Percentiles rank a stretch among this genome's conserved stretches.
Evolutionary conservation across 2,888 invertebrate species (phyloP).

Genomic region (Polylopha cassiicola): DNA sequence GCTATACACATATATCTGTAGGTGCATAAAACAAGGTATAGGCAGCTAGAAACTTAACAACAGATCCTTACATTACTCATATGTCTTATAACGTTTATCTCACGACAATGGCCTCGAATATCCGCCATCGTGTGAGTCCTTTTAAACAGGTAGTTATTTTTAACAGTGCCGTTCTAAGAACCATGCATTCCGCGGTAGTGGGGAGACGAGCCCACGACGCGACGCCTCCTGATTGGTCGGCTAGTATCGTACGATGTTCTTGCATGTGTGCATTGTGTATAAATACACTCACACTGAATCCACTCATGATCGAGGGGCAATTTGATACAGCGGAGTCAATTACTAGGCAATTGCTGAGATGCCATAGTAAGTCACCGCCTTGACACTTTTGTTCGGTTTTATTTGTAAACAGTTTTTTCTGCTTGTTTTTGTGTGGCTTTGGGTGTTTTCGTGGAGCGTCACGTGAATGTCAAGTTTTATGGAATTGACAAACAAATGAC

Average conservation of each 20-base stretch:
- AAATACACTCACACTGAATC: slow-evolving; percentile 50
- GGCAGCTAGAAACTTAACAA: too few species aligned
- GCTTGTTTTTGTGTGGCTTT: too few species aligned
- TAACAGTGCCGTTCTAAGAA: slow-evolving; percentile 68
- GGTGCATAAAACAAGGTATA: too few species aligned
- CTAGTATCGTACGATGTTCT: slow-evolving; percentile 67
- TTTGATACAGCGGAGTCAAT: slow-evolving; percentile 53
- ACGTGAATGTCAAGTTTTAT: too few species aligned
- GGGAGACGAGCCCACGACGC: slow-evolving; percentile 74
- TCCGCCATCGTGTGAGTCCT: slow-evolving; percentile 45
- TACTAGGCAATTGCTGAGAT: slow-evolving; percentile 63
- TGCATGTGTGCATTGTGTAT: slow-evolving; percentile 48
- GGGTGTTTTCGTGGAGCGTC: too few species aligned
- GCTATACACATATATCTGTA: too few species aligned
- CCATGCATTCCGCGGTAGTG: slow-evolving; percentile 65
- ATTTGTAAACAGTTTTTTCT: slow-evolving; percentile 11
- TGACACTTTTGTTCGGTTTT: slow-evolving; percentile 35
- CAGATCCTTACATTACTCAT: too few species aligned
- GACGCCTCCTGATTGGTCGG: slow-evolving; percentile 54
- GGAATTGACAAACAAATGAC: too few species aligned
- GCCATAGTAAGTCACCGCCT: slow-evolving; percentile 63
- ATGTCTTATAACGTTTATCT: too few species aligned
- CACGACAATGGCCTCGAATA: slow-evolving; percentile 59
- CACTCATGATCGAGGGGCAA: slow-evolving; percentile 59
- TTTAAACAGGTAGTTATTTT: slow-evolving; percentile 72